Conservation (phyloP, 2,797 vertebrate species). For the Syncerus caffer region DNA sequence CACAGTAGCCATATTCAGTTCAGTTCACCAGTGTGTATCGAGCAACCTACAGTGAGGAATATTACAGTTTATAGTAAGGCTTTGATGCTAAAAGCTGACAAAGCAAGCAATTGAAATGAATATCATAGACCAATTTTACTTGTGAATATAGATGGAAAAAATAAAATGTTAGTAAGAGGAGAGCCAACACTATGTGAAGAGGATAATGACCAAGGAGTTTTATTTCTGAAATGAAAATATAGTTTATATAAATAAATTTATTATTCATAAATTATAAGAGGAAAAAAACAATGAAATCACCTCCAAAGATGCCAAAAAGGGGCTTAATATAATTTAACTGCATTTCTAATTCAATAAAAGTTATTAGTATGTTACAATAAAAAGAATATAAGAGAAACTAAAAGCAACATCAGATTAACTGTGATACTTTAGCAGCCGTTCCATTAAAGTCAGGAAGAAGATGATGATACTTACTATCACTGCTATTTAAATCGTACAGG, state of each 20-base stretch:
- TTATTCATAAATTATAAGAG: neutral
- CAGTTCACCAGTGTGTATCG: neutral
- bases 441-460: slow-evolving; percentile 24
- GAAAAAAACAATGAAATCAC: slow-evolving; percentile 22
- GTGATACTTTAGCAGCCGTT: neutral
- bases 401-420: slow-evolving; percentile 31
- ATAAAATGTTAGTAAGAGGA: neutral
- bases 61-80: neutral
- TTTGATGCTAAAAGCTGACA: neutral
- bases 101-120: neutral
- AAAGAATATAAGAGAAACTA: slow-evolving; percentile 7
- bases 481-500: neutral
- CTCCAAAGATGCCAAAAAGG: neutral
- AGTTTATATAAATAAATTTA: neutral
- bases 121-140: neutral
- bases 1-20: neutral
- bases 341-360: slow-evolving; percentile 56
- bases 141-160: neutral
- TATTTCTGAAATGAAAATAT: slow-evolving; percentile 25
- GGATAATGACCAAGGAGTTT: neutral
- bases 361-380: slow-evolving; percentile 1
- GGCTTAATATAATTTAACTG: slow-evolving; percentile 11
- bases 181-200: neutral
- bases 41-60: neutral
- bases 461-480: neutral